These are phyloP conservation scores for Sebastes fasciatus DNA, from an alignment of 2,113 vertebrate species.

Conservation along the genomic window DNA sequence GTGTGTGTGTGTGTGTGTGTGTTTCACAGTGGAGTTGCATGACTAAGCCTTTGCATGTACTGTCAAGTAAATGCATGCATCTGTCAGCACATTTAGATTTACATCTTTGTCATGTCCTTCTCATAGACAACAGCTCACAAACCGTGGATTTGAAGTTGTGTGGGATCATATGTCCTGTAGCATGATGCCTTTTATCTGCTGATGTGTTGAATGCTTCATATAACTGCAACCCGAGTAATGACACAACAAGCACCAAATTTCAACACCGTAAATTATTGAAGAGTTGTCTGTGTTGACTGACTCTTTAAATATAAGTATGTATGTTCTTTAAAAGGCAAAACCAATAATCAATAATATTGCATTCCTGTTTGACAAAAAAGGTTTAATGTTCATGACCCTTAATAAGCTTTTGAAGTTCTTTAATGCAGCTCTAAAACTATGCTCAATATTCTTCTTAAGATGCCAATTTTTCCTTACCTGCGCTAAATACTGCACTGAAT, in stretches of 20 bases:
- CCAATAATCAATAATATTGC: neutral
- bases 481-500: neutral
- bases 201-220: constrained; percentile 26
- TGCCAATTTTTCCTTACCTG: neutral
- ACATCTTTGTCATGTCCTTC: constrained; percentile 12
- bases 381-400: no score
- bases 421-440: neutral
- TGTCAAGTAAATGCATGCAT: constrained; percentile 61
- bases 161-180: constrained; percentile 7
- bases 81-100: constrained; percentile 50
- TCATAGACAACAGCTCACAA: constrained; percentile 24
- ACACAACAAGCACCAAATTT: constrained; percentile 1
- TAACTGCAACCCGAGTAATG: neutral
- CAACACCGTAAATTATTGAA: neutral
- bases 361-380: no score
- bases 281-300: neutral
- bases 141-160: constrained; percentile 6
- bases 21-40: constrained; percentile 54
- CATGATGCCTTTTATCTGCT: neutral
- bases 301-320: neutral
- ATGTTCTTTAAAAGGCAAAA: neutral
- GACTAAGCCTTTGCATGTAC: constrained; percentile 61
- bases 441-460: neutral
- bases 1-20: constrained; percentile 13
- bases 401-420: no score